These are phyloP conservation scores for Lycocerus yunnanus DNA, from an alignment of 2,888 invertebrate genomes.

Conservation along the genomic window DNA sequence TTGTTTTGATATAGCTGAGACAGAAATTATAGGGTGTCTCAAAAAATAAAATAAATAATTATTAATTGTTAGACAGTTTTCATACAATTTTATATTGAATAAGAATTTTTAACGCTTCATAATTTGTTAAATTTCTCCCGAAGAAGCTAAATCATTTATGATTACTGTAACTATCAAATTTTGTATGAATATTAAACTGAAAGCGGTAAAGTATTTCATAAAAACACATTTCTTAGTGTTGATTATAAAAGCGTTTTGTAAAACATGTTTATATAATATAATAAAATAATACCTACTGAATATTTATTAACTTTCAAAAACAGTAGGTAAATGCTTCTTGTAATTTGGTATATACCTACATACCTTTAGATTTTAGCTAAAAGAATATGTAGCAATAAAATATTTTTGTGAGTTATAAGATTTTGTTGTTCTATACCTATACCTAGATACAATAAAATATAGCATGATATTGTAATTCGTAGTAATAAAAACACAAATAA, in stretches of 20 bases:
- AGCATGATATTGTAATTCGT: background rate
- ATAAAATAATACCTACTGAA: background rate
- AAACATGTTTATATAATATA: background rate
- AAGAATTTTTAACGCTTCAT: background rate
- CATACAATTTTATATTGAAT: background rate
- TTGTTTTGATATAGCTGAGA: conserved; percentile 5
- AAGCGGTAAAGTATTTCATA: background rate
- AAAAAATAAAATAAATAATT: conserved; percentile 1
- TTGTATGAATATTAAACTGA: background rate
- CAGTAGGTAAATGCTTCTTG: background rate
- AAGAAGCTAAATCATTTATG: background rate
- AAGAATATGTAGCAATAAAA: background rate
- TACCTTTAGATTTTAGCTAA: too few species aligned
- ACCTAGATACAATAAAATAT: background rate
- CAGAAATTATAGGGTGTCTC: background rate
- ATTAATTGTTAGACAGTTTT: background rate
- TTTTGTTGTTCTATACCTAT: too few species aligned
- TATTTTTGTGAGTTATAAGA: background rate
- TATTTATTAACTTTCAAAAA: background rate
- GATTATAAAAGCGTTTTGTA: background rate
- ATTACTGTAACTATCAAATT: background rate
- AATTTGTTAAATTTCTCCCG: background rate
- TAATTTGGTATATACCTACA: background rate
- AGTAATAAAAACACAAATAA: background rate
- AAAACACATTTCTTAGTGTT: background rate